Evolutionary conservation across 2,888 invertebrate genomes (phyloP), one percentile per base, ranked within the genome.

Genomic region (Caenorhabditis uteleia): DNA sequence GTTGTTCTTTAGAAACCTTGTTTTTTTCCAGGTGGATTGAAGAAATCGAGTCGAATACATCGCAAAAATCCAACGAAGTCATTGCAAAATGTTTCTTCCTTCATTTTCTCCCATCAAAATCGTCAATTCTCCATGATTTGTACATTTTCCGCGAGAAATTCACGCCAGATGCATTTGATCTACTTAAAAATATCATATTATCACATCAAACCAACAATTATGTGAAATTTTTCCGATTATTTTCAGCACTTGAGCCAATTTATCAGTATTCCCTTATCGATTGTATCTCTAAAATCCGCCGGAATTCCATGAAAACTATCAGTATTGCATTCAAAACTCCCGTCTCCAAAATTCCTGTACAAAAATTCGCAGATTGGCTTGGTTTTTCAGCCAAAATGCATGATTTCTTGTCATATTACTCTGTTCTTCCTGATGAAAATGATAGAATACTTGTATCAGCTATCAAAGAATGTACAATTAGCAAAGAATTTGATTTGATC

Each of bases 281-380:
- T 36, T 12, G 50, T 7, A 53, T 68, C 6, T 40, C 42, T 12
- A n/a, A 31, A 1, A 27, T 68, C 4, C 58, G 71, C 7, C 31
- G 54, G 21, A 14, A 39, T 14, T 61, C 68, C 2, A 43, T 71
- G 39, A 18, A 40, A 12, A 50, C 18, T 1, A 62, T 71, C 43
- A 33, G 47, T 4, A n/a, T 62, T 6, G 66, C 48, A 3, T 71
- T 56, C 51, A 68, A 57, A 18, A 48, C 50, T 3, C 48, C 51
- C 6, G 47, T 48, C 1, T 47, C 62, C 3, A 51, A 34, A 44
- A 21, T 62, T 20, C 43, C 40, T 10, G 44, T 53, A 16, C 34
- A 27, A 23, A 18, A 47, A 14, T 18, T 62, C 2, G 38, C 57
- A 1, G 18, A 48, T 8, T 62, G 62, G 62, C 46, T 62, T 7